Conservation (phyloP, 2,888 invertebrate genomes). For the Eupsilia transversa region DNA sequence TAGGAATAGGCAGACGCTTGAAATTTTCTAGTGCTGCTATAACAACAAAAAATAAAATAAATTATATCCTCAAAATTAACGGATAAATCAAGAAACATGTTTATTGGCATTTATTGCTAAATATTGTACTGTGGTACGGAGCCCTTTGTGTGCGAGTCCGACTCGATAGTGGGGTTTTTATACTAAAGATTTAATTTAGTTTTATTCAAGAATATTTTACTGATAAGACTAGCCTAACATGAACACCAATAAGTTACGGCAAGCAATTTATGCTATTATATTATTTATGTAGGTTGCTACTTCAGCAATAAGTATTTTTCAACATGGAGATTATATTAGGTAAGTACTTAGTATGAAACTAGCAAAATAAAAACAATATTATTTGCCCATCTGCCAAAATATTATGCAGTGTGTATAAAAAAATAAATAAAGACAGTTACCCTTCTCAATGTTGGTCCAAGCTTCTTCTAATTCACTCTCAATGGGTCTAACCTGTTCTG, state of each 20-base stretch:
- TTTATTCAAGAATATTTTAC: neutral
- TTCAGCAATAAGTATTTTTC: slow-evolving; percentile 6
- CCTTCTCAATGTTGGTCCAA: slow-evolving; percentile 94
- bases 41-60: too few species aligned
- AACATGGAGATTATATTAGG: neutral
- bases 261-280: neutral
- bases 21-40: too few species aligned
- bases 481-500: slow-evolving; percentile 90
- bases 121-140: too few species aligned
- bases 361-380: neutral
- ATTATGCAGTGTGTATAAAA: too few species aligned
- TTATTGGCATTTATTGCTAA: too few species aligned
- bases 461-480: slow-evolving; percentile 89
- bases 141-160: too few species aligned
- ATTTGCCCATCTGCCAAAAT: neutral
- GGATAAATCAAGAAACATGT: too few species aligned
- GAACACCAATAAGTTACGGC: neutral
- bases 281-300: slow-evolving; percentile 14
- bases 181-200: neutral
- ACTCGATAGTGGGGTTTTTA: too few species aligned
- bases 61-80: too few species aligned
- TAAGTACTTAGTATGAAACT: too few species aligned
- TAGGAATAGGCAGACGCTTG: too few species aligned
- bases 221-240: neutral
- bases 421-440: slow-evolving; percentile 66